Percentiles rank a stretch among this genome's conserved stretches.
phyloP scores from a whole-genome alignment of 2,113 vertebrate genomes.

The Cephalopholis sonnerati region DNA sequence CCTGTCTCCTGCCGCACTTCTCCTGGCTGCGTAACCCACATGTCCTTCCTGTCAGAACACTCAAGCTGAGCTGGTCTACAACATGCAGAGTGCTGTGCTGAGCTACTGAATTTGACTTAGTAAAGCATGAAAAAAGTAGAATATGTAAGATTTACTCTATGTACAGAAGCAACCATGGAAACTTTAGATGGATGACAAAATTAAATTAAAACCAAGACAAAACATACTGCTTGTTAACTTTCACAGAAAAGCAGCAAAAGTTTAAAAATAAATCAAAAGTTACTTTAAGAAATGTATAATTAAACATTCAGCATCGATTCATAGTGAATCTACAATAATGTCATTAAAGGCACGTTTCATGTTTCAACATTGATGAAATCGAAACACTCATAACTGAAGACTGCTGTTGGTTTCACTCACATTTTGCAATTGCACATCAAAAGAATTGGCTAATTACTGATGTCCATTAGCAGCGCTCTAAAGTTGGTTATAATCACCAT shows the following conservation, averaged over 20 bases:
- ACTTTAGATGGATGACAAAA: background rate
- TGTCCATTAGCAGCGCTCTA: background rate
- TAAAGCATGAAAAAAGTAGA: constrained; percentile 12
- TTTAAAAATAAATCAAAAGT: background rate
- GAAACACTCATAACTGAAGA: background rate
- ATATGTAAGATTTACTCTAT: constrained; percentile 38
- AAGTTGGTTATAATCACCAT: background rate
- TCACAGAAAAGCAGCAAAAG: background rate
- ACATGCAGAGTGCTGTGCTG: constrained; percentile 62
- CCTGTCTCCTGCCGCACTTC: constrained; percentile 59
- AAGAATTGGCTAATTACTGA: background rate
- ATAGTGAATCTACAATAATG: background rate
- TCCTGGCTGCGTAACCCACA: constrained; percentile 60
- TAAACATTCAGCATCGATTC: background rate
- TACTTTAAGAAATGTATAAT: background rate
- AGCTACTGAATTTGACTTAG: constrained; percentile 31
- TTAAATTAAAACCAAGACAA: background rate
- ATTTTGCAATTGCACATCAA: background rate
- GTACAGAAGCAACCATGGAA: background rate
- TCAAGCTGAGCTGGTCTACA: constrained; percentile 62
- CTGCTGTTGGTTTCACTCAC: background rate
- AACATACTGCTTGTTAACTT: background rate
- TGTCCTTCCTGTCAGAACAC: constrained; percentile 43
- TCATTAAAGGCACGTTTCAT: background rate
- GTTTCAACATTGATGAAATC: background rate